A percentile compares a stretch with the other conserved stretches of the same genome.
These are phyloP conservation scores for Megaptera novaeangliae DNA, from an alignment of 2,113 vertebrate genomes.

Conservation along the genomic window DNA sequence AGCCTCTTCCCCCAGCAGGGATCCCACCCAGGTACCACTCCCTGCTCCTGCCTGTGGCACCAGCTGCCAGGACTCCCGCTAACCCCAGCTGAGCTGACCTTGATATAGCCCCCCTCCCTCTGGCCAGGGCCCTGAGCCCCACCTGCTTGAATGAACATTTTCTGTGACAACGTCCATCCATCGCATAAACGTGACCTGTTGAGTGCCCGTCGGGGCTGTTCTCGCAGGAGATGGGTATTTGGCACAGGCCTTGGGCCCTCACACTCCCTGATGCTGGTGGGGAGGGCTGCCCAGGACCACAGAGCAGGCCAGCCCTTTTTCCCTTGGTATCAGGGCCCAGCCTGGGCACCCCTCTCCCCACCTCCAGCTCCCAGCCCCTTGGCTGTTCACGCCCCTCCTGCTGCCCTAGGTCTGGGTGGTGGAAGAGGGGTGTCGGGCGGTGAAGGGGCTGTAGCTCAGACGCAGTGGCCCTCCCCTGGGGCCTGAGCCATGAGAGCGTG, in stretches of 20 bases:
- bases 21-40: background rate
- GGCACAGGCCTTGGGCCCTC: background rate
- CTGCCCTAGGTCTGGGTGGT: background rate
- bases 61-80: background rate
- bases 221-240: background rate
- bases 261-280: background rate
- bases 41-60: background rate
- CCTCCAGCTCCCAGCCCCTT: background rate
- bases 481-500: background rate
- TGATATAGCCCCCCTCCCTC: background rate
- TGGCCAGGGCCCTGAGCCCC: background rate
- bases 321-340: background rate
- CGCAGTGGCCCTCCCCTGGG: background rate
- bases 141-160: background rate
- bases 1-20: background rate
- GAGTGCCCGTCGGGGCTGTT: background rate
- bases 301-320: background rate
- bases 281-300: background rate
- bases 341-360: background rate
- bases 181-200: slow-evolving; percentile 33
- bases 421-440: background rate
- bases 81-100: background rate
- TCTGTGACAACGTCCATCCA: slow-evolving; percentile 44
- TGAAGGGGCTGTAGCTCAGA: background rate
- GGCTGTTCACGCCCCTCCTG: background rate